These are phyloP conservation scores for Discoglossus pictus DNA, from an alignment of 2,797 vertebrate genomes.

Conservation along the genomic window DNA sequence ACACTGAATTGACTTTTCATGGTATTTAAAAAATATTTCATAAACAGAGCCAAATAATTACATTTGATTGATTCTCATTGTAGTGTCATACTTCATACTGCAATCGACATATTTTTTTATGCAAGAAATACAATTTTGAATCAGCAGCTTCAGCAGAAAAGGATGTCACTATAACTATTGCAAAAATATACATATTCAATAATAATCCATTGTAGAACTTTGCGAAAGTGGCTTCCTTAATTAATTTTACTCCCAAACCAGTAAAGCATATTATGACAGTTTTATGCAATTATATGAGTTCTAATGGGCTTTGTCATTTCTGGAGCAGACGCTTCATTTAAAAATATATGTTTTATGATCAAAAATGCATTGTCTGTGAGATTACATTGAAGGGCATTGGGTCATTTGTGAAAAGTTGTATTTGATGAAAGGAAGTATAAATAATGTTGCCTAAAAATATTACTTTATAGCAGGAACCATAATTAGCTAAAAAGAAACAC, in stretches of 20 bases:
- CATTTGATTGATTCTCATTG: too few relatives aligned
- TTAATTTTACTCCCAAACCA: constrained; percentile 40
- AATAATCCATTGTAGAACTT: constrained; percentile 23
- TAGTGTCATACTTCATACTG: too few relatives aligned
- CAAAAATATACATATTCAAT: constrained; percentile 48
- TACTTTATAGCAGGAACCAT: neutral
- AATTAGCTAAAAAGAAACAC: constrained; percentile 10
- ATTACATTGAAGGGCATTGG: constrained; percentile 30
- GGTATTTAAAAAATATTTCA: too few relatives aligned
- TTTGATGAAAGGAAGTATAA: constrained; percentile 17
- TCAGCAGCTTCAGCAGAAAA: constrained; percentile 19
- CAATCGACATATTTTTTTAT: constrained; percentile 9
- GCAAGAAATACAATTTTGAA: constrained; percentile 7
- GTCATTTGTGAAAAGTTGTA: constrained; percentile 20
- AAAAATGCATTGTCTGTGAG: constrained; percentile 30
- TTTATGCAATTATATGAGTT: constrained; percentile 45
- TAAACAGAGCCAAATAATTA: too few relatives aligned
- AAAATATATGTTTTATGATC: constrained; percentile 48
- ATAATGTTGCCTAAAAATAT: constrained; percentile 14
- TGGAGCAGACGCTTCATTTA: constrained; percentile 25
- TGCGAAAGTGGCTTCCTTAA: constrained; percentile 19
- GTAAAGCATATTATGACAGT: constrained; percentile 45
- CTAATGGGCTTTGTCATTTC: constrained; percentile 46
- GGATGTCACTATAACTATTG: constrained; percentile 15
- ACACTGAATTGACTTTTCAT: too few relatives aligned